Evolutionary conservation across 1,140 invertebrate genomes (phyloP).

Genomic region (Drosophila truncata): DNA sequence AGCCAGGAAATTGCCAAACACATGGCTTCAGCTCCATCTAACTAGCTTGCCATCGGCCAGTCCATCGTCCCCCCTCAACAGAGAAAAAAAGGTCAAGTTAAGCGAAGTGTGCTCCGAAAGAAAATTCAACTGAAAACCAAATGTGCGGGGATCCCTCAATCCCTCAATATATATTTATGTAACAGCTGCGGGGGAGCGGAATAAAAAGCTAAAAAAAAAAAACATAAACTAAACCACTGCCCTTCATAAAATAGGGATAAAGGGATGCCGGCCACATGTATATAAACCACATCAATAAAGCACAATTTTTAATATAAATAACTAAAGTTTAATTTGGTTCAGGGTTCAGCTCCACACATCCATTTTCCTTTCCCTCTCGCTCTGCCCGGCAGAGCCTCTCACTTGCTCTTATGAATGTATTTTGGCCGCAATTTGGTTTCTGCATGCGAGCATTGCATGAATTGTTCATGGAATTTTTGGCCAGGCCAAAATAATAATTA

Average conservation of each 20-base stretch:
- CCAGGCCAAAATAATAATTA: constrained; percentile 62
- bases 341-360: constrained; percentile 21
- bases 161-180: constrained; percentile 36
- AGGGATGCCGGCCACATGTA: constrained; percentile 34
- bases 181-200: constrained; percentile 38
- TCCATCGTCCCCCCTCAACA: neutral
- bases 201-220: constrained; percentile 10
- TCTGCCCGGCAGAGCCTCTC: neutral
- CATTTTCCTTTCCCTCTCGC: neutral
- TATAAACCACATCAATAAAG: constrained; percentile 80
- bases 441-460: constrained; percentile 37
- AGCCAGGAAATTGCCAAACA: constrained; percentile 79
- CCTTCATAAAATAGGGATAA: constrained; percentile 53
- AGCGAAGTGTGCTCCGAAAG: constrained; percentile 54
- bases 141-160: constrained; percentile 12
- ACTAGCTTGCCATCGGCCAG: constrained; percentile 48
- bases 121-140: constrained; percentile 49
- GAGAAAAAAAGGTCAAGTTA: constrained; percentile 65
- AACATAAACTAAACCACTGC: constrained; percentile 58
- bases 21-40: constrained; percentile 59
- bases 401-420: neutral
- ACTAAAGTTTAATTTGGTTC: constrained; percentile 80
- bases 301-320: constrained; percentile 83
- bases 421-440: constrained; percentile 25
- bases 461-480: constrained; percentile 52